Base-by-base conservation (phyloP, 1,140 invertebrate species). In the Fopius arisanus region DNA sequence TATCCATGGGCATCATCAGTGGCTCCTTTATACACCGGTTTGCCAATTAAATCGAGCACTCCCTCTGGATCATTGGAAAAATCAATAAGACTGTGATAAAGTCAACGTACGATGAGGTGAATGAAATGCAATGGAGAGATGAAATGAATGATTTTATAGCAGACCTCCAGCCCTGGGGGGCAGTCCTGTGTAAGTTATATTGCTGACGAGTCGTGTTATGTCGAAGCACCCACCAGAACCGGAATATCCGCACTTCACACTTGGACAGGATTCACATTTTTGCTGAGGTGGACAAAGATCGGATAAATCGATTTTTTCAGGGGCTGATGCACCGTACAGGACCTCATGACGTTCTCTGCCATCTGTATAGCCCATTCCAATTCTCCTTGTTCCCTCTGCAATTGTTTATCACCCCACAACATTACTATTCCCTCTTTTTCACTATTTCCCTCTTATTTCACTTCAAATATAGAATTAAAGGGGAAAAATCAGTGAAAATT, bases 31-130 rank as follows among this genome's bases (percentile, higher is more conserved):
- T 94, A 96, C 0, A 98, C 95, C 0, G 97, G 96, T 81, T 97
- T 97, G 0, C 96, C 97, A 54, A 98, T 94, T 0, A 95, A 95
- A 79, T 96, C 95, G 6, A 97, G 89, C 75, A 94, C 90, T 83
- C 96, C 97, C 84, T 94, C 96, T 97, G 86, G 5, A 19, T 48
- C 33, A 37, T 37, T 37, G 33, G 12, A 37, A 37, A 37, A 37
- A 4, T 48, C 9, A 7, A 37, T 10, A 37, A 37, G 33, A 37
- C 3, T n/a, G n/a, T n/a, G n/a, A n/a, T n/a, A n/a, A n/a, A n/a
- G n/a, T n/a, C n/a, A 14, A 48, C n/a, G 16, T 2, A 48, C 16
- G 16, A 7, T 4, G 16, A 48, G 16, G n/a, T n/a, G 43, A 14
- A 19, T 48, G 43, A 43, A 48, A 16, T 5, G 7, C 16, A 48